A percentile compares a stretch with the other conserved stretches of the same genome.
Evolutionary conservation across 2,113 vertebrate species (phyloP).

Genomic region (Herpetotheres cachinnans): DNA sequence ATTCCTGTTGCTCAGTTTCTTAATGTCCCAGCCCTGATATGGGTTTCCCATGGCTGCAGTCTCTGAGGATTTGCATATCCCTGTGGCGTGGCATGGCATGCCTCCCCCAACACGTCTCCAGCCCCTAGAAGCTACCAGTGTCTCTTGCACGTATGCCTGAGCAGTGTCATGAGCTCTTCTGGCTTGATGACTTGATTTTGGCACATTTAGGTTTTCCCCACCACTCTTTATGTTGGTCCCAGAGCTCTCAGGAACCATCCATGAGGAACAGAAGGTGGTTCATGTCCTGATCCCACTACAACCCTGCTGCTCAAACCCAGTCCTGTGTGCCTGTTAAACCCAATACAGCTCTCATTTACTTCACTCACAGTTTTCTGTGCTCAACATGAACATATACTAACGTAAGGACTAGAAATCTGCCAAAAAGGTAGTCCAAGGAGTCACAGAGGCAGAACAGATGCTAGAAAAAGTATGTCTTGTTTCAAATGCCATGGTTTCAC

Average conservation of each 20-base stretch:
- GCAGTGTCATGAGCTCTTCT: background rate
- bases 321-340: background rate
- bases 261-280: background rate
- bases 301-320: background rate
- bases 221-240: no score
- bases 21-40: background rate
- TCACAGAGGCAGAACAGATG: background rate
- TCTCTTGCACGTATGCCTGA: background rate
- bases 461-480: background rate
- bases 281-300: background rate
- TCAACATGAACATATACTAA: background rate
- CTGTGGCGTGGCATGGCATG: accelerated
- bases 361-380: background rate
- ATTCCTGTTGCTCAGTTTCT: background rate
- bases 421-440: background rate
- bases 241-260: background rate
- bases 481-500: background rate
- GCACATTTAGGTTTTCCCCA: background rate
- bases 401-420: background rate
- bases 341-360: background rate
- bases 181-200: background rate
- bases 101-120: background rate
- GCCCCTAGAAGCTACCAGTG: no score
- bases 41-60: background rate
- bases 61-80: background rate